Evolutionary conservation across 1,140 invertebrate species (phyloP), one percentile per base, ranked within the genome.

Genomic region (Bombus huntii): DNA sequence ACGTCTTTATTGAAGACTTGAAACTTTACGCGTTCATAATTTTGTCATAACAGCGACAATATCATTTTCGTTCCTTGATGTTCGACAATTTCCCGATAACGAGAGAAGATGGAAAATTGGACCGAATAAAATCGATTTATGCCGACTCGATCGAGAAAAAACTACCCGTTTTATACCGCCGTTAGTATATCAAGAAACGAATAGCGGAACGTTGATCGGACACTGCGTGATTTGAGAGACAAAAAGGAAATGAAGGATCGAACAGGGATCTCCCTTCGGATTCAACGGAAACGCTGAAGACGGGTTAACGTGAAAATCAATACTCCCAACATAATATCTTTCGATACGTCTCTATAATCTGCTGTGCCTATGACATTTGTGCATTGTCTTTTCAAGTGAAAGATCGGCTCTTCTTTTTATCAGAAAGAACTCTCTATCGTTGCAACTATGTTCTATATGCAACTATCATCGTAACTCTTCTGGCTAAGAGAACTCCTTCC

Each of bases 281-380:
- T 62, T 80, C 65, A 44, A 70, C 13, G 31, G 65, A 44, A 34
- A 39, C 31, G 78, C 37, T 3, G 31, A 31, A 25, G n/a, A 37
- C 31, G 5, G 34, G 22, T 80, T 47, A 28, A 68, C 39, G 18
- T n/a, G 44, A 37, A 72, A 81, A 81, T 81, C 66, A 81, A 81
- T 81, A 72, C 34, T 12, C 22, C 3, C 9, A 57, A 25, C 5
- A 10, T 25, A 10, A 53, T 72, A 71, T 81, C 47, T 37, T 42
- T 72, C 79, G 68, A 71, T 57, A 72, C 68, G 37, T 53, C 39
- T 59, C 42, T 74, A 59, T 62, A 62, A 31, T 72, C 70, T 37
- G 42, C 6, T 28, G 34, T 71, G 3, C 31, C 80, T 62, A 39
- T 31, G 37, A 28, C 25, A 39, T 22, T 37, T 44, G 18, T 73